phyloP scores from a whole-genome alignment of 2,888 invertebrate species.

The Epirrhoe tristata region DNA sequence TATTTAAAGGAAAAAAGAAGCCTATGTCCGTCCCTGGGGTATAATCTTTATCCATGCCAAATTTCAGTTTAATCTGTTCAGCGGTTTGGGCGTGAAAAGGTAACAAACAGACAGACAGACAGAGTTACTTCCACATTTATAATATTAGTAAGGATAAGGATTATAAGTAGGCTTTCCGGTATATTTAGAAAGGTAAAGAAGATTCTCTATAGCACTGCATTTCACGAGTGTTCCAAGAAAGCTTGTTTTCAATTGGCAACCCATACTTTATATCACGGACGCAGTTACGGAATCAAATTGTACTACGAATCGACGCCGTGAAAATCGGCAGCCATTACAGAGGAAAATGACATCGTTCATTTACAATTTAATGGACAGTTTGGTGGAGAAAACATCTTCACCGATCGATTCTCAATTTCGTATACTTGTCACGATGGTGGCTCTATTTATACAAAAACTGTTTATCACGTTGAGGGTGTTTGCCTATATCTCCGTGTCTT shows the following conservation, averaged over 20 bases:
- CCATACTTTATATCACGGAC: slow-evolving; percentile 17
- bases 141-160: too few species aligned
- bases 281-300: slow-evolving; percentile 18
- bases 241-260: neutral
- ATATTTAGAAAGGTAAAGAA: slow-evolving; percentile 24
- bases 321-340: slow-evolving; percentile 25
- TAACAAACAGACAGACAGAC: too few species aligned
- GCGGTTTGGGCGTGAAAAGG: too few species aligned
- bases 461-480: slow-evolving; percentile 23
- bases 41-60: too few species aligned
- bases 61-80: too few species aligned
- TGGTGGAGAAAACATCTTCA: slow-evolving; percentile 31
- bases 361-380: slow-evolving; percentile 38
- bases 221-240: neutral
- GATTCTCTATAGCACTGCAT: neutral
- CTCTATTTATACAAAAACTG: slow-evolving; percentile 22
- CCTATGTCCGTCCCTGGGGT: too few species aligned
- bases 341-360: slow-evolving; percentile 36
- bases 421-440: slow-evolving; percentile 19
- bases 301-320: slow-evolving; percentile 17
- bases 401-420: slow-evolving; percentile 29
- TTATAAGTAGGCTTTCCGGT: slow-evolving; percentile 53
- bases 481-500: slow-evolving; percentile 4
- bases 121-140: too few species aligned
- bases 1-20: too few species aligned